Base-by-base conservation (phyloP, 2,888 invertebrate species). In the Microplitis manilae region DNA sequence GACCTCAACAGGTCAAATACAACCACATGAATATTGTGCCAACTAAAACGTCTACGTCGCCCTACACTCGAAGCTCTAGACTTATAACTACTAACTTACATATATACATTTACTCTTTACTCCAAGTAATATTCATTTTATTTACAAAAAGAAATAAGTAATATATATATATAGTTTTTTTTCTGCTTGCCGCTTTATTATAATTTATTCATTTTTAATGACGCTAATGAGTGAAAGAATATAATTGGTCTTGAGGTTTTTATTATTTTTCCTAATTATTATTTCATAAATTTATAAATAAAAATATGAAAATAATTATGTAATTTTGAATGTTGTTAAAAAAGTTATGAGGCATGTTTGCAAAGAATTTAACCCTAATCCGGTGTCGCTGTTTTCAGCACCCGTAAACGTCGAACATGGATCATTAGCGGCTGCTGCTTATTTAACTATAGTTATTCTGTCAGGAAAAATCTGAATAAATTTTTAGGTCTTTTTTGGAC, bases 21-120 rank as follows among this genome's bases (percentile, higher is more conserved):
- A 70, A 68, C 70, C n/a, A 20, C 17, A 41, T 74, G 50, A 74
- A 74, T 68, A 60, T 68, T 68, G 68, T 68, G 50, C 30, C 67
- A 74, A 13, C 50, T 50, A 50, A 2, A 50, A 50, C 50, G 50
- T 50, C 50, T 9, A 50, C 13, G 50, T 50, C 50, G 50, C 13
- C 13, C 50, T 50, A 50, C 9, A 50, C 50, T 4, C 30, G 30
- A 4, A 0, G 30, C 2, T 50, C 50, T 50, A 50, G 50, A 50
- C 50, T 4, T 13, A 50, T 13, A 50, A 13, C 50, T 50, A 50
- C 50, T 9, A 50, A 50, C 8, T 50, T 50, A 50, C 50, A 5
- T 13, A 5, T 5, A 50, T 50, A 50, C 50, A 50, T 13, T 50
- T 50, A 50, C 50, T 50, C 13, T 50, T 13, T 13, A 50, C 50